Percentiles rank a stretch among this genome's conserved stretches.
These are phyloP conservation scores for Lagopus leucura DNA, from an alignment of 2,113 vertebrate genomes.

Conservation along the genomic window DNA sequence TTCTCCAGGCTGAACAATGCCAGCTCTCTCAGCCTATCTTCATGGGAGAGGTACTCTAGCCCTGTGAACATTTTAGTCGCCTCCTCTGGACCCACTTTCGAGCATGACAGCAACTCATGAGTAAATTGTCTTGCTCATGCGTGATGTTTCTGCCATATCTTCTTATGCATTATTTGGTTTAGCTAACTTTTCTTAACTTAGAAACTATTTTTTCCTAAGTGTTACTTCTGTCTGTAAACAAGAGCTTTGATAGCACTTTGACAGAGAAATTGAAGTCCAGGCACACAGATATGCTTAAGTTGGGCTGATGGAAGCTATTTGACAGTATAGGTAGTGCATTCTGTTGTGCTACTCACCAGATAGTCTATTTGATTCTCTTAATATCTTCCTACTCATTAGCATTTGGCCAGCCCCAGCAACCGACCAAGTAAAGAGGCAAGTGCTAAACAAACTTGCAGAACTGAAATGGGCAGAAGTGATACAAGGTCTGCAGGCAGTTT, in stretches of 20 bases:
- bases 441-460: neutral
- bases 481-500: neutral
- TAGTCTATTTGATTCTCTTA: neutral
- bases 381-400: neutral
- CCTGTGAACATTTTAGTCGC: neutral
- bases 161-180: neutral
- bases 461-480: neutral
- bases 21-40: neutral
- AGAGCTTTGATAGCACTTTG: neutral
- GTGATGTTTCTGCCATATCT: neutral
- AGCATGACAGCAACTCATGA: neutral
- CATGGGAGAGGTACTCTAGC: neutral
- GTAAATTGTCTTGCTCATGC: neutral
- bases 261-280: neutral
- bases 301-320: neutral
- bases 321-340: neutral
- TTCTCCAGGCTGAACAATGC: neutral
- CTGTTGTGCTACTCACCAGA: neutral
- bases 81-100: neutral
- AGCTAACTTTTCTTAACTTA: neutral
- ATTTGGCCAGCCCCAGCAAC: neutral
- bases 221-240: neutral
- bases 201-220: neutral
- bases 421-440: neutral
- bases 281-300: neutral